Conservation (phyloP, 2,888 invertebrate species). For the Lathronympha strigana region DNA sequence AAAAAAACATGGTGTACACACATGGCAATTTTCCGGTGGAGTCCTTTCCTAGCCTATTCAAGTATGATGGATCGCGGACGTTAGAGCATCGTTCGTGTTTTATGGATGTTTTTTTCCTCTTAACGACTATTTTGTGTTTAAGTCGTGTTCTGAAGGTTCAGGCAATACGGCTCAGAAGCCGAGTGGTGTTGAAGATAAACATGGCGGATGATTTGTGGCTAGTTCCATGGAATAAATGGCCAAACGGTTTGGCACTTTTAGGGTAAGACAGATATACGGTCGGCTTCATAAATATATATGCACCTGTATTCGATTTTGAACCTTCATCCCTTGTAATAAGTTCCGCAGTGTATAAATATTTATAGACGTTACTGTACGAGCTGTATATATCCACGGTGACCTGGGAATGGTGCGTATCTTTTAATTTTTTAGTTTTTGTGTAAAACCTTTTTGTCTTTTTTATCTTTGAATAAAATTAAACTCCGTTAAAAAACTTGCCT, state of each 20-base stretch:
- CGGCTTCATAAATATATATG: too few species aligned
- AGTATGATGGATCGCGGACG: conserved; percentile 33
- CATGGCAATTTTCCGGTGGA: conserved; percentile 16
- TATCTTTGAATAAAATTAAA: too few species aligned
- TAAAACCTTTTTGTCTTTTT: too few species aligned
- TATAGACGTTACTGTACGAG: too few species aligned
- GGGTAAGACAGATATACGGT: not conserved
- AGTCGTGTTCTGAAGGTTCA: conserved; percentile 23
- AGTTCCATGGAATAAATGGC: not conserved
- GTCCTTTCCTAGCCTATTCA: conserved; percentile 34
- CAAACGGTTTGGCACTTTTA: not conserved
- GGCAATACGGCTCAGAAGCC: not conserved
- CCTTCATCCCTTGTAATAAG: too few species aligned
- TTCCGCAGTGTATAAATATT: too few species aligned
- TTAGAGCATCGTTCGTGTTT: conserved; percentile 29
- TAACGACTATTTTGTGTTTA: conserved; percentile 38
- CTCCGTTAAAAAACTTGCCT: too few species aligned
- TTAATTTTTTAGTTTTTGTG: too few species aligned
- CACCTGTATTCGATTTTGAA: not conserved
- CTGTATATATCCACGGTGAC: too few species aligned
- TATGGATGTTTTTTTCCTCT: conserved; percentile 36
- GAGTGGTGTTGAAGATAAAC: conserved; percentile 10
- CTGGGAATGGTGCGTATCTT: too few species aligned
- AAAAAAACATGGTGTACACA: not conserved
- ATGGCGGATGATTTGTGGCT: conserved; percentile 6